Evolutionary conservation across 1,140 invertebrate species (phyloP).

Genomic region (Lutraria rhynchaena): DNA sequence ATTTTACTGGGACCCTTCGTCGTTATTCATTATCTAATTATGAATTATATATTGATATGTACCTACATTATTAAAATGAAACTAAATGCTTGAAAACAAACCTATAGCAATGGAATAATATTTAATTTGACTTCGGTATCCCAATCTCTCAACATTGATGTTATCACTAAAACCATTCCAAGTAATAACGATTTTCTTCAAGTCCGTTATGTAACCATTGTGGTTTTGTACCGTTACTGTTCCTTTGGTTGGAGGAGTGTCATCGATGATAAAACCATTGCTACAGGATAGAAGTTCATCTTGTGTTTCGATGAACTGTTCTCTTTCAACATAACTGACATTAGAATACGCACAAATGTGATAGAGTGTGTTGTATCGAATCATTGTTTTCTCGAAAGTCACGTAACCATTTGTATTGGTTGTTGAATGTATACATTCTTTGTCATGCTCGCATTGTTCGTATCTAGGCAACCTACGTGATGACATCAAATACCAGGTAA

Average conservation of each 20-base stretch:
- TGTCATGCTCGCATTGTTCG: conserved; percentile 17
- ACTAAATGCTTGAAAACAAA: no score
- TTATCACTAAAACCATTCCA: conserved; percentile 64
- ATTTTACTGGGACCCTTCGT: no score
- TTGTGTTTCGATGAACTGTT: conserved; percentile 25
- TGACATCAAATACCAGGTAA: conserved; percentile 64
- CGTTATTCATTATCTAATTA: no score
- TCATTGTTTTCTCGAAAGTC: not conserved
- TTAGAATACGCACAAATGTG: conserved; percentile 56
- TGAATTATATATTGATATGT: no score
- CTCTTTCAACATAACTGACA: not conserved
- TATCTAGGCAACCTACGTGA: not conserved
- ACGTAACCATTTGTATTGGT: conserved; percentile 31
- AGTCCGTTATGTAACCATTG: conserved; percentile 58
- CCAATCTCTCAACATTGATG: not conserved
- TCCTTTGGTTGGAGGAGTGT: conserved; percentile 51
- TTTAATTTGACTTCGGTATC: conserved; percentile 37
- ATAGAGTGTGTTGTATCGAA: conserved; percentile 11
- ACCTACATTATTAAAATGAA: no score
- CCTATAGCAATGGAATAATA: conserved; percentile 53
- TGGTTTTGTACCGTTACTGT: conserved; percentile 46
- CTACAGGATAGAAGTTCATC: conserved; percentile 52
- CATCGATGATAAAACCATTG: conserved; percentile 66
- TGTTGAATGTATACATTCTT: conserved; percentile 3
- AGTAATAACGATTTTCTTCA: conserved; percentile 19